phyloP scores from a whole-genome alignment of 2,113 vertebrate genomes.

The Climacteris rufus region DNA sequence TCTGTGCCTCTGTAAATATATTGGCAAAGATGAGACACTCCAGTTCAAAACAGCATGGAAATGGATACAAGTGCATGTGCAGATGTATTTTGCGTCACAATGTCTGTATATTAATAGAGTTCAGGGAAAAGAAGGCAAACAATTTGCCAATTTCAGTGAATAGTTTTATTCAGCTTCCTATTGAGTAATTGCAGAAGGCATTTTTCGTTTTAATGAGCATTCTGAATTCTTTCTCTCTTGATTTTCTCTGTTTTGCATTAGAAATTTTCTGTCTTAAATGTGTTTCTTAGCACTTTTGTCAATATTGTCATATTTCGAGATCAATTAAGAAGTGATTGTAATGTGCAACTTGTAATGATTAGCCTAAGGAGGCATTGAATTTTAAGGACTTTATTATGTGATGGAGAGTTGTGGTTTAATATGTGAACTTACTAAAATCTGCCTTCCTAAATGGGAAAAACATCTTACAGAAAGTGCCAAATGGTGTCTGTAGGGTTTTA shows the following conservation, averaged over 20 bases:
- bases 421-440: neutral
- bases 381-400: neutral
- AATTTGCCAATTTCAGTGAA: constrained; percentile 22
- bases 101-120: constrained; percentile 15
- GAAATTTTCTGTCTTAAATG: neutral
- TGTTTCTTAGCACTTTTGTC: neutral
- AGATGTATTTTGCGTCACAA: neutral
- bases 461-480: neutral
- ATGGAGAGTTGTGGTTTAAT: neutral
- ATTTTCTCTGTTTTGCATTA: neutral
- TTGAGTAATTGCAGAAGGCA: neutral
- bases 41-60: neutral
- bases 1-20: neutral
- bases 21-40: neutral
- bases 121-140: neutral
- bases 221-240: neutral
- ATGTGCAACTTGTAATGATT: neutral
- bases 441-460: neutral
- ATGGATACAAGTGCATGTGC: neutral
- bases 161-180: constrained; percentile 8
- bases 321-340: neutral
- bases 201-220: constrained; percentile 10
- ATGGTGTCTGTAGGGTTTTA: neutral
- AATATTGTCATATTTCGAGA: neutral
- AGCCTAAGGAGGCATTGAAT: neutral